Evolutionary conservation across 2,797 vertebrate species (phyloP), one percentile per base, ranked within the genome.

Genomic region (Peromyscus melanophrys): DNA sequence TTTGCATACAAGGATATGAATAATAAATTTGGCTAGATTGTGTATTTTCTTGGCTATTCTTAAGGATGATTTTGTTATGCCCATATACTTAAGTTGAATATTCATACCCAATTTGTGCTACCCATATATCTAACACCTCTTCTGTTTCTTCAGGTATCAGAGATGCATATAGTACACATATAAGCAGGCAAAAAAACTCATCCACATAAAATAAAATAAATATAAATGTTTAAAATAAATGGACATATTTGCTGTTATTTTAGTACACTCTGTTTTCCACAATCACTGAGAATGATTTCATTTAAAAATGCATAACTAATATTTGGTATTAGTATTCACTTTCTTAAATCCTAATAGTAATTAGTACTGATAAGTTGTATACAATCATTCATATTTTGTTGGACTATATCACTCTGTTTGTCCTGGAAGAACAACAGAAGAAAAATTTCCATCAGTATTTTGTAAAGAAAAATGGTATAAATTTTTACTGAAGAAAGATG

Each of bases 341-440:
- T 93, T 9, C 29, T 7, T 90, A 69, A 82, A 55, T 89, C 34
- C 6, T 96, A 61, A 57, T 86, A n/a, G 31, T 94, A 90, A 63
- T 77, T 89, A 49, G 12, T 78, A 77, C 16, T 57, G 19, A 43
- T 52, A 12, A n/a, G 87, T 80, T 21, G 10, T 81, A 78, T 43
- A 37, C 16, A 89, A 65, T 73, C 52, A 21, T 1, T 77, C 3
- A 61, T 69, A 76, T n/a, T 86, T 93, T 78, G 78, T 75, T 73
- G 55, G 31, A 75, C 27, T 21, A 37, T 6, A 29, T 75, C 69
- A 77, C 80, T 94, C 40, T 89, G 76, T 96, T 96, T 46, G 76
- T 3, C 80, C 71, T 94, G 19, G 17, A 57, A 59, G 4, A 25
- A 84, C 12, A 95, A 89, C 29, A 7, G 3, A 57, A 87, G 49